Conservation (phyloP, 2,113 vertebrate species). For the Dermatemys mawii region DNA sequence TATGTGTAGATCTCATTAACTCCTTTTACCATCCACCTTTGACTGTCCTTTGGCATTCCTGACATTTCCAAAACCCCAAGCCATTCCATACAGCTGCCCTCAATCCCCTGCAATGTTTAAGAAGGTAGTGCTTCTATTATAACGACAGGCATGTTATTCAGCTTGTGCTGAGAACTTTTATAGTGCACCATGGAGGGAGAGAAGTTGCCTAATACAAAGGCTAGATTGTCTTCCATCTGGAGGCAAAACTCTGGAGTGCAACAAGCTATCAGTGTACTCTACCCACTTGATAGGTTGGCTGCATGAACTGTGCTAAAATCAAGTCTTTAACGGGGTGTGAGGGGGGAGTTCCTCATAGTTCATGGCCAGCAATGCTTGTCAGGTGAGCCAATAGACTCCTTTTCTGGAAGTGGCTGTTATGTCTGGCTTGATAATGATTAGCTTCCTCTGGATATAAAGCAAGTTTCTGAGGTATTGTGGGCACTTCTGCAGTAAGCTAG, state of each 20-base stretch:
- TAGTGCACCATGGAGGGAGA: background rate
- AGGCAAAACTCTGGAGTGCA: background rate
- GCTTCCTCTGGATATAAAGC: background rate
- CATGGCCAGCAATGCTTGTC: background rate
- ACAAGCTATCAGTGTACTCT: background rate
- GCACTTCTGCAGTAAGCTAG: background rate
- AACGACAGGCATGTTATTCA: background rate
- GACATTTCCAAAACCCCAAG: background rate
- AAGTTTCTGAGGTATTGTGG: background rate
- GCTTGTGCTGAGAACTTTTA: background rate
- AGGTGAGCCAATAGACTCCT: background rate
- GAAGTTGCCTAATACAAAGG: background rate
- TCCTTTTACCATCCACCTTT: background rate
- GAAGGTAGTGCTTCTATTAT: background rate
- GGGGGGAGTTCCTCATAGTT: background rate
- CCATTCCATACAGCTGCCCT: background rate
- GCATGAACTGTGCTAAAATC: background rate
- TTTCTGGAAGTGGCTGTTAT: background rate
- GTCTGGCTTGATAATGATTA: background rate
- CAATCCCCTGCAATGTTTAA: background rate
- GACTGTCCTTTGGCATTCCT: background rate
- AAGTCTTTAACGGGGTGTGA: no score
- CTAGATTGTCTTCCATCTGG: background rate
- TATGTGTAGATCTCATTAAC: background rate
- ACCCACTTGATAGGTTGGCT: background rate